phyloP scores from a whole-genome alignment of 2,888 invertebrate species.

The Syrphus vitripennis region DNA sequence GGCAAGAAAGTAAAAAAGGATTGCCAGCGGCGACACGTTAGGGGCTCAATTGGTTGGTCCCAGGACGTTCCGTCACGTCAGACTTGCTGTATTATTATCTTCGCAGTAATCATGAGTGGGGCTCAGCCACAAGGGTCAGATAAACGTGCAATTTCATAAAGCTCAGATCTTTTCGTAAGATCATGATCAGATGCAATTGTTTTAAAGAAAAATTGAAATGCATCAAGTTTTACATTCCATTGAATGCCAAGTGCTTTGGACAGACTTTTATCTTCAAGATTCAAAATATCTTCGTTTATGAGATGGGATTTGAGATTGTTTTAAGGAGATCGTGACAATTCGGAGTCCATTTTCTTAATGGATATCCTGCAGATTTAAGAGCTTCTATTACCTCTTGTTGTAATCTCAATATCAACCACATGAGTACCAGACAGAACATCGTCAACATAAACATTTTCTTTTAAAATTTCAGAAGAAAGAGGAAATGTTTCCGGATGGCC shows the following conservation, averaged over 20 bases:
- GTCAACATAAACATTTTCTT: constrained; percentile 44
- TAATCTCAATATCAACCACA: too few relatives aligned
- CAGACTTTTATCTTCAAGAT: not conserved
- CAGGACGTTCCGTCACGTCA: too few relatives aligned
- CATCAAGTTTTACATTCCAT: too few relatives aligned
- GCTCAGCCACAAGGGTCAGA: constrained; percentile 54
- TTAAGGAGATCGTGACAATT: constrained; percentile 1
- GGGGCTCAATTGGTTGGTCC: too few relatives aligned
- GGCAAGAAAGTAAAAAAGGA: constrained; percentile 24
- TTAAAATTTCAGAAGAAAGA: constrained; percentile 18
- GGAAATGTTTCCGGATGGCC: constrained; percentile 2
- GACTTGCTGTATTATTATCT: too few relatives aligned
- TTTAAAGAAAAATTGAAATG: not conserved
- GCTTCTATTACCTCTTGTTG: constrained; percentile 15
- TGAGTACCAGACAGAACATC: constrained; percentile 36
- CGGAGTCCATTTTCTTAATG: constrained; percentile 31
- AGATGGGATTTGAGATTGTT: not conserved
- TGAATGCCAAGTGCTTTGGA: not conserved
- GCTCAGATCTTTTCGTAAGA: too few relatives aligned
- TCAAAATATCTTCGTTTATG: not conserved
- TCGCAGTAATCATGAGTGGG: constrained; percentile 34
- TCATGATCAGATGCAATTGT: not conserved
- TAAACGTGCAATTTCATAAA: too few relatives aligned
- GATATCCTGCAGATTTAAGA: not conserved
- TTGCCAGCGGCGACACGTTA: constrained; percentile 19